phyloP scores from a whole-genome alignment of 2,113 vertebrate genomes.

The Dolichotis patagonum region DNA sequence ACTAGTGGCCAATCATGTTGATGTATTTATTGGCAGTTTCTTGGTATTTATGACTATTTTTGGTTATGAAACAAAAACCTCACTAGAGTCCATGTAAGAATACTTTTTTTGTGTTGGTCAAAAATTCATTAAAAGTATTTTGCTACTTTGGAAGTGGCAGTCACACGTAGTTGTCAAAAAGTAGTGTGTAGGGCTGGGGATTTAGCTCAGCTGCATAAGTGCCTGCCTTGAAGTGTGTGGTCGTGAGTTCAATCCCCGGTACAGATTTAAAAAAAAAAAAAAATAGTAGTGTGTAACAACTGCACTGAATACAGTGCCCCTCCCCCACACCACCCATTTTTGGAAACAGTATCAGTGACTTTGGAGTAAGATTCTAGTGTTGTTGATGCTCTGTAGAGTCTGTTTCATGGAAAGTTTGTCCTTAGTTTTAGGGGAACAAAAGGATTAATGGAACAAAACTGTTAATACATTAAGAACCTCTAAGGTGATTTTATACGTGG shows the following conservation, averaged over 20 bases:
- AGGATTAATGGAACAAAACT: not conserved
- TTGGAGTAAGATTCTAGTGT: not conserved
- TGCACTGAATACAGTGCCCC: not conserved
- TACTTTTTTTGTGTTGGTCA: not conserved
- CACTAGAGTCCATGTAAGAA: not conserved
- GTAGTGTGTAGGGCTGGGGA: too few species aligned
- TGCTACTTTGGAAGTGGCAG: not conserved
- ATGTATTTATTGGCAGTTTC: not conserved
- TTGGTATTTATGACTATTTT: conserved; percentile 33
- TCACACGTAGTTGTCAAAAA: not conserved
- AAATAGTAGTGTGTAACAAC: not conserved
- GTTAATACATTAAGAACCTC: not conserved
- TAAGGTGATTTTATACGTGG: not conserved
- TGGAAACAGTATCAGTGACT: not conserved
- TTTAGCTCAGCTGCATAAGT: too few species aligned
- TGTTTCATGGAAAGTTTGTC: conserved; percentile 25
- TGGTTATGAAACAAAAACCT: not conserved
- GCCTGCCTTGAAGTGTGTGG: too few species aligned
- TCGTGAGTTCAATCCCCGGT: too few species aligned
- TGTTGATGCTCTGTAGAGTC: conserved; percentile 11
- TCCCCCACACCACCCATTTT: not conserved
- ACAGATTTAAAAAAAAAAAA: too few species aligned
- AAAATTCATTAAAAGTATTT: conserved; percentile 19
- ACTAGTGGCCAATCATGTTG: not conserved
- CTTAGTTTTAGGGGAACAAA: not conserved